A percentile compares a stretch with the other conserved stretches of the same genome.
Evolutionary conservation across 1,140 invertebrate species (phyloP).

Genomic region (Ceratina calcarata): DNA sequence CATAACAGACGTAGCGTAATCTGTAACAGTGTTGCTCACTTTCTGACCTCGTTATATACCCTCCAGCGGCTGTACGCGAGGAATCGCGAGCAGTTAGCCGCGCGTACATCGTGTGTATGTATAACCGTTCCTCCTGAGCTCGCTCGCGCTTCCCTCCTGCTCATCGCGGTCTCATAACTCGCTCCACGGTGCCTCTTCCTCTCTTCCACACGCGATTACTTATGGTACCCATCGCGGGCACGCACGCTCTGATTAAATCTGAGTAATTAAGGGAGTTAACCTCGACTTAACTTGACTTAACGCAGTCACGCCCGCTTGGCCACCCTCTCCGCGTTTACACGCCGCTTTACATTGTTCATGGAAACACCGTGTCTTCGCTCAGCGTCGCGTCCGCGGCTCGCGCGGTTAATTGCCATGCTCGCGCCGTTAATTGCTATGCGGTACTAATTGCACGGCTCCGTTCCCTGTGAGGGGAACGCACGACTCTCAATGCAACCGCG

Average conservation of each 20-base stretch:
- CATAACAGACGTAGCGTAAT: no score
- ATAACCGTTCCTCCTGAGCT: no score
- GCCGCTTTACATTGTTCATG: slow-evolving; percentile 70
- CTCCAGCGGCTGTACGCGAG: no score
- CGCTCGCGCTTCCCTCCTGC: no score
- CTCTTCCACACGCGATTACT: slow-evolving; percentile 63
- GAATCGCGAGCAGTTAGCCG: no score
- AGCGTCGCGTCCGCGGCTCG: background rate
- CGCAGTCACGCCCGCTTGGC: slow-evolving; percentile 80
- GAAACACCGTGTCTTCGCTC: slow-evolving; percentile 38
- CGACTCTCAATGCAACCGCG: slow-evolving; percentile 57
- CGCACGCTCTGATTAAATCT: slow-evolving; percentile 76
- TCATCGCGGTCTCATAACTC: background rate
- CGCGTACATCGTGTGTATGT: no score
- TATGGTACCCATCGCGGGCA: slow-evolving; percentile 63
- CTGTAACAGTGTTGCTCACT: no score
- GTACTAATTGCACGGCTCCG: slow-evolving; percentile 64
- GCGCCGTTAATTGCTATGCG: slow-evolving; percentile 62
- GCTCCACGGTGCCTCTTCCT: slow-evolving; percentile 11
- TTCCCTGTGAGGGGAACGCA: slow-evolving; percentile 47
- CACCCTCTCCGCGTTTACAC: slow-evolving; percentile 78
- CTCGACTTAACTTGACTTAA: slow-evolving; percentile 80
- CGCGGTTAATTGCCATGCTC: background rate
- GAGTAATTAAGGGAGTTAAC: slow-evolving; percentile 81
- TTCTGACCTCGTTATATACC: no score